Conservation (phyloP, 2,797 vertebrate genomes). For the Cynopterus sphinx region DNA sequence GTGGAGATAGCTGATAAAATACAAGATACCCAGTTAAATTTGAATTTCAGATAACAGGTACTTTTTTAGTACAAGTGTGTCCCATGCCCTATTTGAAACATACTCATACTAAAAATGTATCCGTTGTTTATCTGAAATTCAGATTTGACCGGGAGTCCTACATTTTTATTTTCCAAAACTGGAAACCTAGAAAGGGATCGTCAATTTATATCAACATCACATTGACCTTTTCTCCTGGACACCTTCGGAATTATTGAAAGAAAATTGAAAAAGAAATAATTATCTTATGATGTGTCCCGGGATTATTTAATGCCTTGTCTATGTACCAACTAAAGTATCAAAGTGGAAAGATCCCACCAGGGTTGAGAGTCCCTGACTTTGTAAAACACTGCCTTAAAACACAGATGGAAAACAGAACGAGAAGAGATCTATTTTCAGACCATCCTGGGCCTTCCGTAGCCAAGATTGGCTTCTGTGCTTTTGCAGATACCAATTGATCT, state of each 20-base stretch:
- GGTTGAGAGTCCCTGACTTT: neutral
- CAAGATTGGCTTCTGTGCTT: slow-evolving; percentile 42
- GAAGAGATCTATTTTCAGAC: slow-evolving; percentile 16
- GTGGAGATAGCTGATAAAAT: neutral
- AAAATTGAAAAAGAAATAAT: neutral
- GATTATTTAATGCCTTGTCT: neutral
- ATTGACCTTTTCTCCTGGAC: neutral
- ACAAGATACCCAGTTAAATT: neutral
- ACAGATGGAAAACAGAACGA: neutral
- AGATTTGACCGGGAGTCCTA: neutral
- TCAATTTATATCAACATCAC: neutral
- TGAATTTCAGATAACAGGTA: slow-evolving; percentile 25
- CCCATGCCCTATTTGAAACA: neutral
- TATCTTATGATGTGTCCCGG: neutral
- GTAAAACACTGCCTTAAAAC: neutral
- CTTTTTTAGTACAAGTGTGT: neutral
- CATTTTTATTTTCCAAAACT: slow-evolving; percentile 19
- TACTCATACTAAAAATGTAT: neutral
- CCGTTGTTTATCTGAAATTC: neutral
- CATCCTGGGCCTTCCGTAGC: neutral
- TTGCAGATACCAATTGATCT: slow-evolving; percentile 43
- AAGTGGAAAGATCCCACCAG: neutral
- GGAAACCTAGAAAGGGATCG: neutral
- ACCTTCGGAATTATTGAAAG: neutral
- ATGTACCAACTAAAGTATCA: neutral